Base-by-base conservation (phyloP, 2,113 vertebrate genomes). In the Strix uralensis region DNA sequence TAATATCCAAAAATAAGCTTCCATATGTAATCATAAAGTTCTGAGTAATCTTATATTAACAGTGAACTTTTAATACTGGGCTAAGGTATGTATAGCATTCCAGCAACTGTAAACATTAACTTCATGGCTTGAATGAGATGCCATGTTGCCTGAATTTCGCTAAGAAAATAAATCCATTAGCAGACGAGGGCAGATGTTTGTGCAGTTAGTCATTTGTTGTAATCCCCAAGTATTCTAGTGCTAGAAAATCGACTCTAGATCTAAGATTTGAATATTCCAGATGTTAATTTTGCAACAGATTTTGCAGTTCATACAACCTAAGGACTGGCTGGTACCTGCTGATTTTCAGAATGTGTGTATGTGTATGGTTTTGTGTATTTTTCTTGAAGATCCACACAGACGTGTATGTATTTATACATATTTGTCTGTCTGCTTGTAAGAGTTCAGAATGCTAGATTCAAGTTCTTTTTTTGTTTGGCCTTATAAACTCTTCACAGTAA, bases 241-340 rank as follows among this genome's bases (percentile, higher is more conserved):
- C 74, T 93, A 88, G 72, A 83, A 89, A 69, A 92, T 86, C 4
- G 7, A 67, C 67, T 90, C 63, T 96, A 77, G 84, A 97, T 95
- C 93, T 95, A 92, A 88, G 92, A 94, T 91, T 93, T 96, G 86
- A 94, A 95, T 93, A 51, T 95, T 96, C 90, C 82, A 97, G 82
- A 94, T 97, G 93, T 90, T 97, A n/a, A 81, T 92, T 91, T 81
- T 69, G 52, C 86, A 52, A 71, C 47, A 82, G 74, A 94, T 93
- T 96, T 97, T 95, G 55, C 62, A 90, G 69, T 88, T 97, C 61
- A 19, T 94, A 38, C 87, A 96, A 86, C 26, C 44, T 90, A 88
- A 95, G 61, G 78, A 86, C 65, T 95, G 44, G 67, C 15, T 86
- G 57, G 42, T 75, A 93, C 93, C 86, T 97, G 65, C 71, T 97